These are phyloP conservation scores for Anolis sagrei DNA, from an alignment of 2,113 vertebrate genomes.

Conservation along the genomic window DNA sequence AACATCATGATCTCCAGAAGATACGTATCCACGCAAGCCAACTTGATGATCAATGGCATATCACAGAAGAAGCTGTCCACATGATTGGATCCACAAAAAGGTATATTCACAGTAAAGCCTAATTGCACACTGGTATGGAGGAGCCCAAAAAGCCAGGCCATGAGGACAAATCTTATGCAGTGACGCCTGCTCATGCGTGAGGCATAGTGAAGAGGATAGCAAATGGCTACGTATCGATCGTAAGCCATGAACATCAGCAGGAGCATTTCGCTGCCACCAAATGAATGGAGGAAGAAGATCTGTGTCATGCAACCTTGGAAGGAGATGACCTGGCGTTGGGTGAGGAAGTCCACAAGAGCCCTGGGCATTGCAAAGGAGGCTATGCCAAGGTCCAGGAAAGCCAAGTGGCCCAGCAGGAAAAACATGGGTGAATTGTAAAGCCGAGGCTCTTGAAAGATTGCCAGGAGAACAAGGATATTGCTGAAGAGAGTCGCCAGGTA, in stretches of 20 bases:
- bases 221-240: constrained; percentile 68
- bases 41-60: constrained; percentile 46
- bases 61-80: constrained; percentile 67
- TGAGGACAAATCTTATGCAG: constrained; percentile 39
- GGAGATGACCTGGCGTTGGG: constrained; percentile 24
- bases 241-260: constrained; percentile 65
- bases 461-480: constrained; percentile 50
- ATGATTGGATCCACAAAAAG: constrained; percentile 55
- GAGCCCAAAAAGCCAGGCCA: constrained; percentile 47
- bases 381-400: constrained; percentile 62
- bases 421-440: constrained; percentile 54
- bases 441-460: constrained; percentile 27
- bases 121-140: constrained; percentile 43
- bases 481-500: constrained; percentile 45
- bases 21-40: constrained; percentile 57
- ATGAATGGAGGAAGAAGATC: constrained; percentile 56
- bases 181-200: constrained; percentile 50
- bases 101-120: constrained; percentile 32
- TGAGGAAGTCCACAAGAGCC: constrained; percentile 35
- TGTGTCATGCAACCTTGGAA: constrained; percentile 57
- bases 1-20: constrained; percentile 55
- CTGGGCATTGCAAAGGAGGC: constrained; percentile 54
- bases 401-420: constrained; percentile 64
- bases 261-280: constrained; percentile 54
- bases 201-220: constrained; percentile 61